Evolutionary conservation across 1,140 invertebrate genomes (phyloP).

Genomic region (Drosophila ercepeae): DNA sequence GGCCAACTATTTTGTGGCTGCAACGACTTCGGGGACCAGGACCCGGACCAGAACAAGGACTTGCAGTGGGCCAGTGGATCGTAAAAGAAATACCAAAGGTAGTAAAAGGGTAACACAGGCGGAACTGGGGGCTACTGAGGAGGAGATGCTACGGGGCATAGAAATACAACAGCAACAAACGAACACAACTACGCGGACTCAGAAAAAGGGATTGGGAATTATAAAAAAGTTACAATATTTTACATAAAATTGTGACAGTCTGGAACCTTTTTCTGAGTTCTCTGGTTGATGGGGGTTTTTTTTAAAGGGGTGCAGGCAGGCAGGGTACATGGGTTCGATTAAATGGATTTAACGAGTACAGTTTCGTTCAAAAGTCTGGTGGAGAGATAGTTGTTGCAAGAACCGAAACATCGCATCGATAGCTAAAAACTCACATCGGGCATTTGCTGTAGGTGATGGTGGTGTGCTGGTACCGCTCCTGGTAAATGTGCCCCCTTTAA

Average conservation of each 20-base stretch:
- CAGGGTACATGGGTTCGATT: constrained; percentile 29
- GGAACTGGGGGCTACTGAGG: constrained; percentile 33
- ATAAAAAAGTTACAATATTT: neutral
- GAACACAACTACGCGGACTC: constrained; percentile 38
- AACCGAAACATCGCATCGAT: constrained; percentile 39
- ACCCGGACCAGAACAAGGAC: constrained; percentile 9
- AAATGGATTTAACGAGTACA: constrained; percentile 33
- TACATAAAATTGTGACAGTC: neutral
- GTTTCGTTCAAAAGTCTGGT: constrained; percentile 31
- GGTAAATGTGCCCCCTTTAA: constrained; percentile 91
- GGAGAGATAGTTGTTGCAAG: constrained; percentile 17
- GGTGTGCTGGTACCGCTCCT: constrained; percentile 91
- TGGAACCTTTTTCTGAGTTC: constrained; percentile 14
- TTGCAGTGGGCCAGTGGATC: constrained; percentile 53
- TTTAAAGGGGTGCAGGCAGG: constrained; percentile 13
- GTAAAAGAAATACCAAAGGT: constrained; percentile 74
- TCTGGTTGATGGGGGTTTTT: neutral
- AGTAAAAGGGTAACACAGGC: constrained; percentile 59
- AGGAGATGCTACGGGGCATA: constrained; percentile 26
- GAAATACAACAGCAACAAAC: constrained; percentile 58
- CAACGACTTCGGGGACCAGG: constrained; percentile 25
- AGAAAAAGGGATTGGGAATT: neutral
- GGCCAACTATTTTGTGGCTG: constrained; percentile 44
- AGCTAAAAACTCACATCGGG: constrained; percentile 84
- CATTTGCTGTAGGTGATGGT: constrained; percentile 88